phyloP scores from a whole-genome alignment of 2,797 vertebrate genomes.

The Merluccius polli region DNA sequence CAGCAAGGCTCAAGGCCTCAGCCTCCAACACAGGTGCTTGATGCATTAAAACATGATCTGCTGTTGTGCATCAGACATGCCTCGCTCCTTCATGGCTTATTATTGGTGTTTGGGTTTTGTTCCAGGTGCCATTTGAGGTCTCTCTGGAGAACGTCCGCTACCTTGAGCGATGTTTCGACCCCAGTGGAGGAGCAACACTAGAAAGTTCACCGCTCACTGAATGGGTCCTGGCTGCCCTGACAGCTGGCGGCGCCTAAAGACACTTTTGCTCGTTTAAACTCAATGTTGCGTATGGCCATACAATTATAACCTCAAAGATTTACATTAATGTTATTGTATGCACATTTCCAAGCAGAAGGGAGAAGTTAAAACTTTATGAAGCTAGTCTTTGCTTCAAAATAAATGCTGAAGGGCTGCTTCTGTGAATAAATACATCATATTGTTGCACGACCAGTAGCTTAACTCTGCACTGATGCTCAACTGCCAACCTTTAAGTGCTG shows the following conservation, averaged over 20 bases:
- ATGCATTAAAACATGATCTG: neutral
- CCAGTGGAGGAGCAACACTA: constrained; percentile 67
- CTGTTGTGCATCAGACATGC: neutral
- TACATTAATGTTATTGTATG: neutral
- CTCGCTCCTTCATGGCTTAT: neutral
- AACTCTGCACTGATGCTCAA: too few species aligned
- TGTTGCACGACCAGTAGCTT: neutral
- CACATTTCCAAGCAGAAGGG: neutral
- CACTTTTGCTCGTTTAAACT: neutral
- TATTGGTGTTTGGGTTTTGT: neutral
- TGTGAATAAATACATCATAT: neutral
- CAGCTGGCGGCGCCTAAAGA: neutral
- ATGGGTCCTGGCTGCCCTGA: constrained; percentile 76
- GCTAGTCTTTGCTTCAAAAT: neutral
- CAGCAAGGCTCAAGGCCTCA: constrained; percentile 35
- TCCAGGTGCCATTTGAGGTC: constrained; percentile 76
- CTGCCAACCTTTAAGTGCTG: too few species aligned
- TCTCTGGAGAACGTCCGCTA: constrained; percentile 63
- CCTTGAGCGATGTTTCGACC: constrained; percentile 80
- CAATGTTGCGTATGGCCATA: neutral
- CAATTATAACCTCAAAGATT: too few species aligned
- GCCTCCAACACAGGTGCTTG: constrained; percentile 68
- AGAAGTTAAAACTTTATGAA: neutral
- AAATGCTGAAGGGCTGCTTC: neutral
- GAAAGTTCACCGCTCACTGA: constrained; percentile 64